phyloP scores from a whole-genome alignment of 2,113 vertebrate genomes.

The Piprites chloris region DNA sequence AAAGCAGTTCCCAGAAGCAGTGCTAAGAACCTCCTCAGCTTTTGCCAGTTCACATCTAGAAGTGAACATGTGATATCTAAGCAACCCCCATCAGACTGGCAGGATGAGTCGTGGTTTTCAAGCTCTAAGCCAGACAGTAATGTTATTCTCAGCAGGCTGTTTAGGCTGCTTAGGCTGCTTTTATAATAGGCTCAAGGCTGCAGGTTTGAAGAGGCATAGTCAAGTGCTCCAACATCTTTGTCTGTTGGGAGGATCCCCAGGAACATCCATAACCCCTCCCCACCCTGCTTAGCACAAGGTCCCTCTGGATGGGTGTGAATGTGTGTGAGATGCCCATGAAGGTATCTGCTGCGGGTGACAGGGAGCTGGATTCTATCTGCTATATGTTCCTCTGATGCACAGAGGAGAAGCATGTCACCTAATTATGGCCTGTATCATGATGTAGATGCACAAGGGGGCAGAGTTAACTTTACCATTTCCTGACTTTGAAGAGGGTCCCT shows the following conservation, averaged over 20 bases:
- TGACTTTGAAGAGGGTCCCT: accelerated
- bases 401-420: not conserved
- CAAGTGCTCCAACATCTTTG: not conserved
- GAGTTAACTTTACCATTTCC: not conserved
- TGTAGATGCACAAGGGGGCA: not conserved
- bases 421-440: not conserved
- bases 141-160: not conserved
- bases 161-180: not conserved
- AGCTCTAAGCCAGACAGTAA: not conserved
- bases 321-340: accelerated
- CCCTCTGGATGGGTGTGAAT: not conserved
- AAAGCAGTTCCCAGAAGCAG: not conserved
- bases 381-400: accelerated
- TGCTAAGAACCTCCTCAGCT: not conserved
- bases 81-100: not conserved
- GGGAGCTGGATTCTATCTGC: accelerated
- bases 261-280: accelerated
- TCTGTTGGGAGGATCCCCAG: not conserved
- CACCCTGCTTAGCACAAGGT: not conserved
- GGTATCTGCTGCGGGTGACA: not conserved
- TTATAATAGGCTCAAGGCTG: not conserved
- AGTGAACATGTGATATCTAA: not conserved
- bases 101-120: not conserved
- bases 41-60: not conserved
- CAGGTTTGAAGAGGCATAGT: not conserved